Conservation (phyloP, 2,888 invertebrate species). For the Phyto melanocephala region DNA sequence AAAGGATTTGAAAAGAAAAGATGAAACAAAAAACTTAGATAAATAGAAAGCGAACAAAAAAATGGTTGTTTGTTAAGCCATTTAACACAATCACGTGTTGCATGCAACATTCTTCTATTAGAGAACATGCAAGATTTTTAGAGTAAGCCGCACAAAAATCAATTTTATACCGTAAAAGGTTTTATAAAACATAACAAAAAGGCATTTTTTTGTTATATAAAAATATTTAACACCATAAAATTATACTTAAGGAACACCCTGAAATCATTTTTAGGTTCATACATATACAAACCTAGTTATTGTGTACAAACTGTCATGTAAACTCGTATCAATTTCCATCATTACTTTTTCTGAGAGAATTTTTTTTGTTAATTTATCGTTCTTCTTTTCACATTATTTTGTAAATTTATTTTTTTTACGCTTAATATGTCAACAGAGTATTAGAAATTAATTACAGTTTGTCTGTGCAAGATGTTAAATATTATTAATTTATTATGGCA, state of each 20-base stretch:
- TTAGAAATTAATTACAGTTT: slow-evolving; percentile 35
- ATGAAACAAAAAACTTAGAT: background rate
- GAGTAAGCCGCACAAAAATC: background rate
- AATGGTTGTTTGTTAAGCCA: slow-evolving; percentile 8
- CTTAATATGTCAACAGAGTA: slow-evolving; percentile 36
- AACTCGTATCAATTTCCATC: background rate
- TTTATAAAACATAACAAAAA: too few relatives aligned
- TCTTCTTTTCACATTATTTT: background rate
- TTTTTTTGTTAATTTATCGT: background rate
- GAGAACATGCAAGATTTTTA: background rate
- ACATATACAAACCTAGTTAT: background rate
- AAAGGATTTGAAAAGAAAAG: background rate
- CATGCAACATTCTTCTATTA: background rate
- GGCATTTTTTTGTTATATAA: too few relatives aligned
- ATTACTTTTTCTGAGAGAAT: background rate
- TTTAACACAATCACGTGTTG: slow-evolving; percentile 19
- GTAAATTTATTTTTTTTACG: slow-evolving; percentile 16
- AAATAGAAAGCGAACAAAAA: background rate
- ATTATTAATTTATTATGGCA: slow-evolving; percentile 1
- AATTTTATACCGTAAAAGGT: too few relatives aligned
- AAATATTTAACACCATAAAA: too few relatives aligned
- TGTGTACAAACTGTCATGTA: background rate
- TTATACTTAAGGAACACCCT: background rate
- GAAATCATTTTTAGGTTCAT: background rate
- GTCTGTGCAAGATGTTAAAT: slow-evolving; percentile 28